Base-by-base conservation (phyloP, 2,113 vertebrate species). In the Anseranas semipalmata region DNA sequence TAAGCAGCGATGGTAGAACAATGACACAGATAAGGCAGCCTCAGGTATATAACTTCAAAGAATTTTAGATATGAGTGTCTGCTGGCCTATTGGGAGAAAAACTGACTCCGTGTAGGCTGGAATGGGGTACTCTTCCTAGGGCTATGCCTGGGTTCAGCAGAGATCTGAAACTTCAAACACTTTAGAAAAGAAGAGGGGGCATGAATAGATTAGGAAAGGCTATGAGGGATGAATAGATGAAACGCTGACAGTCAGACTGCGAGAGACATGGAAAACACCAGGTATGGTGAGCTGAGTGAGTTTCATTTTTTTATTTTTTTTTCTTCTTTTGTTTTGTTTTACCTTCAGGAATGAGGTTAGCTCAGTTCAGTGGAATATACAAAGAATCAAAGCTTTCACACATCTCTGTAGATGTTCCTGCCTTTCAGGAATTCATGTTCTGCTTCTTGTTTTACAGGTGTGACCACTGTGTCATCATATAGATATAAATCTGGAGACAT, bases 81-180 rank as follows among this genome's bases (percentile, higher is more conserved):
- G 65, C 81, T 94, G 77, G 91, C 87, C 74, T 94, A 10, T 3
- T 75, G 82, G 74, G 89, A 91, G 60, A 89, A 74, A 89, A 91
- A 94, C 77, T 95, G 81, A 15, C 77, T 96, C 71, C 0, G 0
- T 58, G 52, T 75, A 83, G 91, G 85, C 85, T 94, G 67, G 39
- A 94, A 37, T 33, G 63, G 86, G 76, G 13, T 75, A 53, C 60
- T 56, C 33, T 43, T 95, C 93, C 86, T 89, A 21, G 43, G 91
- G 93, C 91, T 96, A 84, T 81, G 89, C 76, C 86, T 87, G 35
- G 37, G 43, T 50, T 85, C 70, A 76, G 70, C 62, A 85, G 33
- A 94, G 71, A 95, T 91, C 55, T 87, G 87, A 92, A 90, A 93
- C 89, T 96, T 97, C 93, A 96, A 95, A 96, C 74, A 7, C 39